Base-by-base conservation (phyloP, 2,113 vertebrate genomes). In the Rhinolophus sinicus region DNA sequence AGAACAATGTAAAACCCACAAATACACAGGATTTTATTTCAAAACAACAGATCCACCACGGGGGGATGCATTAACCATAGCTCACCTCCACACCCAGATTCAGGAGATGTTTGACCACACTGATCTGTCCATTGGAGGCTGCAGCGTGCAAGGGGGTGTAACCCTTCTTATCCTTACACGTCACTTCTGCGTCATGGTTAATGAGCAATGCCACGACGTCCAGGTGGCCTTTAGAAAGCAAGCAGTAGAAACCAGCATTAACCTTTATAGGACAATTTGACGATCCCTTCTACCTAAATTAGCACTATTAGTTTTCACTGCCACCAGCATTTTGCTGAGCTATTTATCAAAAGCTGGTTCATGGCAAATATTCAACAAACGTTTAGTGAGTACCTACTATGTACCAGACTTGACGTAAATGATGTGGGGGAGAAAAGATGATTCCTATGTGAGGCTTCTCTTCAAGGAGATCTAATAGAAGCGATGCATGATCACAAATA, bases 101-200 rank as follows among this genome's bases (percentile, higher is more conserved):
- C 95, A 99, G 99, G 93, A 99, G 99, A 91, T 99, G 99, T 96
- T 99, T 99, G 92, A 99, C 99, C 56, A 99, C 98, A 1, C 97
- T 98, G 83, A 99, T 99, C 98, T 99, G 99, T 47, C 99, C 99
- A 0, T 99, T 99, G 97, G 99, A 99, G 76, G 99, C 99, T 0
- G 99, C 99, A 0, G 99, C 99, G 26, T 99, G 99, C 24, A 99
- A 99, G 0, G 99, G 99, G 3, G 99, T 99, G 98, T 99, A 99
- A 35, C 99, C 99, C 44, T 99, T 99, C 98, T 99, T 99, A 98
- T 99, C 99, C 97, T 99, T 99, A 95, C 99, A 99, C 94, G 99
- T 99, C 96, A 99, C 98, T 98, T 99, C 99, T 0, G 99, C 99
- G 13, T 99, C 99, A 16, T 99, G 99, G 95, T 98, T 99, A 97